Base-by-base conservation (phyloP, 2,888 invertebrate species). In the Carabus problematicus region DNA sequence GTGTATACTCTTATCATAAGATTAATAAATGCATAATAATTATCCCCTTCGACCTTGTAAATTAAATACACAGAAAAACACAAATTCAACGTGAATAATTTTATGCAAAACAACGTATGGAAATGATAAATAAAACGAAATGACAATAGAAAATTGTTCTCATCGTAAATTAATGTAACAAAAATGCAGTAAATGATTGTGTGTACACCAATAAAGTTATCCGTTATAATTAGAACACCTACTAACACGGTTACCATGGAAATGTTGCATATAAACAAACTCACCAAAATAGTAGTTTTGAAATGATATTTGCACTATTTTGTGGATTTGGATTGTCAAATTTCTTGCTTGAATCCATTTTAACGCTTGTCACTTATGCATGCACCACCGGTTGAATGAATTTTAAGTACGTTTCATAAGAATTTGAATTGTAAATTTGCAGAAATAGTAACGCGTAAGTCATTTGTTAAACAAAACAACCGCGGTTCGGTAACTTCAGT, bases 221-320 rank as follows among this genome's bases (percentile, higher is more conserved):
- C 3, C 49, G 18, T n/a, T 8, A 11, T 47, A 47, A 8, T 49
- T 8, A 16, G 12, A 8, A n/a, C 29, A 29, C 29, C 2, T 29
- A 29, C 2, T 29, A 29, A 11, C 14, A 16, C 18, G 43, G 29
- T 59, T 49, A 41, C 41, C 47, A 66, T 64, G 29, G 58, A 11
- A 58, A 64, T 39, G 11, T 41, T 29, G 14, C 11, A 42, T 40
- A 59, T 14, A 40, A 29, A 58, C 9, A 64, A 75, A 86, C 89
- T 88, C 79, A 89, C 90, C 86, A 86, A 76, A 89, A 85, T 75
- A 88, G 82, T 72, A 88, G 78, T 80, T 84, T 87, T 8, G 88
- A 88, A 18, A 89, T 70, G 55, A 85, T 76, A 79, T 87, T 89
- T 0, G 89, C 86, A 63, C 80, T 83, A 43, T 84, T 83, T 74